Evolutionary conservation across 2,113 vertebrate genomes (phyloP).

Genomic region (Calidris pugnax): DNA sequence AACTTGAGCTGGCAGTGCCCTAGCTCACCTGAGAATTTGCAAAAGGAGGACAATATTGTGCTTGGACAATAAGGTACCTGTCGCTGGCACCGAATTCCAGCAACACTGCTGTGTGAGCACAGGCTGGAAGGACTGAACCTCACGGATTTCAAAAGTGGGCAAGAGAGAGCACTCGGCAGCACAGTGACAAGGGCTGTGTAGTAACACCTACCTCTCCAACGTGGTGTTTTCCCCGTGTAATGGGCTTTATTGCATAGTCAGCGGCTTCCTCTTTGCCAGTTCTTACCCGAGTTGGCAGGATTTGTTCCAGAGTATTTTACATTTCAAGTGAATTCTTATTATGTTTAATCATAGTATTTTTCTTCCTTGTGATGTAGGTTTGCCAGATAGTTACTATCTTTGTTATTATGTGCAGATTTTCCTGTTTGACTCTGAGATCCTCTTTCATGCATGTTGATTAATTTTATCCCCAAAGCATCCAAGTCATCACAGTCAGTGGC

Average conservation of each 20-base stretch:
- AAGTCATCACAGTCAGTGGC: not conserved
- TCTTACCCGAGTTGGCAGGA: not conserved
- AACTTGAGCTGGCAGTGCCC: not conserved
- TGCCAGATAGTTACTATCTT: constrained; percentile 41
- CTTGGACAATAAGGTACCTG: not conserved
- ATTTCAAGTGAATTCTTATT: constrained; percentile 48
- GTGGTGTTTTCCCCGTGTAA: not conserved
- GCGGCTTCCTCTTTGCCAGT: not conserved
- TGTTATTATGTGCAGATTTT: constrained; percentile 46
- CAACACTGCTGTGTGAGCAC: not conserved
- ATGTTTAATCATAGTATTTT: constrained; percentile 45
- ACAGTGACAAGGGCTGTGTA: fast-evolving
- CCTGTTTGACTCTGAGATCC: constrained; percentile 35
- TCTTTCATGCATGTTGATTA: constrained; percentile 57
- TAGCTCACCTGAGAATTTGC: not conserved
- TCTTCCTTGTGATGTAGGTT: constrained; percentile 33
- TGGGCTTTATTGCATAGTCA: not conserved
- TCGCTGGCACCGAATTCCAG: not conserved
- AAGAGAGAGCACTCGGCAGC: not conserved
- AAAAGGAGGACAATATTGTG: not conserved
- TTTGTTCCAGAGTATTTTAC: constrained; percentile 22
- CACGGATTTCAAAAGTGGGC: not conserved
- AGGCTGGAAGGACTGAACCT: not conserved
- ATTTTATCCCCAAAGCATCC: constrained; percentile 37
- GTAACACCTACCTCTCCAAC: not conserved